Conservation (phyloP, 2,113 vertebrate genomes). For the Leptobrachium ailaonicum region DNA sequence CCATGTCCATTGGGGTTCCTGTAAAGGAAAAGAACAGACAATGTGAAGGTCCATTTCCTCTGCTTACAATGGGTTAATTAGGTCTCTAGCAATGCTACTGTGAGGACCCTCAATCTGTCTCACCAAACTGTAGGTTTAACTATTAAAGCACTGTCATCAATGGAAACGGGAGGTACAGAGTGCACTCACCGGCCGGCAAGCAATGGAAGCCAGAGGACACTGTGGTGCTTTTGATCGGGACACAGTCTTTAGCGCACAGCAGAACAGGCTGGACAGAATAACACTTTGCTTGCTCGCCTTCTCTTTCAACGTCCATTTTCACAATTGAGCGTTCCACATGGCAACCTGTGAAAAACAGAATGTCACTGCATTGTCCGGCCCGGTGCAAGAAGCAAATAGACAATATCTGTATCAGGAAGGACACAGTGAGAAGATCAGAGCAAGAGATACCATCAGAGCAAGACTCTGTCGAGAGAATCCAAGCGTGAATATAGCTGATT, state of each 20-base stretch:
- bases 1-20: constrained; percentile 22
- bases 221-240: constrained; percentile 51
- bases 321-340: constrained; percentile 65
- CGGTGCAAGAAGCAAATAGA: neutral
- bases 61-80: neutral
- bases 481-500: constrained; percentile 72
- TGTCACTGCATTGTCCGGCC: neutral
- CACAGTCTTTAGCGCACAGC: constrained; percentile 65
- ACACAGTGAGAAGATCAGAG: neutral
- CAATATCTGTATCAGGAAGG: neutral
- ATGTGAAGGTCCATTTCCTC: no score
- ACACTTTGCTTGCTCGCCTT: constrained; percentile 62
- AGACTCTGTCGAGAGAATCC: constrained; percentile 69
- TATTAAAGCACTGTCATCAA: neutral
- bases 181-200: constrained; percentile 61
- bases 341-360: constrained; percentile 59
- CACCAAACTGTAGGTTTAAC: neutral
- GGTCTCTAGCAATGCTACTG: neutral
- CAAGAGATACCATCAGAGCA: constrained; percentile 62
- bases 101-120: neutral
- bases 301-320: constrained; percentile 59
- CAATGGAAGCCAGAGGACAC: constrained; percentile 71
- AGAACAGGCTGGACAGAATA: constrained; percentile 72
- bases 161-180: neutral
- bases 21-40: neutral